Conservation (phyloP, 1,140 invertebrate genomes). For the Eumaeus atala region DNA sequence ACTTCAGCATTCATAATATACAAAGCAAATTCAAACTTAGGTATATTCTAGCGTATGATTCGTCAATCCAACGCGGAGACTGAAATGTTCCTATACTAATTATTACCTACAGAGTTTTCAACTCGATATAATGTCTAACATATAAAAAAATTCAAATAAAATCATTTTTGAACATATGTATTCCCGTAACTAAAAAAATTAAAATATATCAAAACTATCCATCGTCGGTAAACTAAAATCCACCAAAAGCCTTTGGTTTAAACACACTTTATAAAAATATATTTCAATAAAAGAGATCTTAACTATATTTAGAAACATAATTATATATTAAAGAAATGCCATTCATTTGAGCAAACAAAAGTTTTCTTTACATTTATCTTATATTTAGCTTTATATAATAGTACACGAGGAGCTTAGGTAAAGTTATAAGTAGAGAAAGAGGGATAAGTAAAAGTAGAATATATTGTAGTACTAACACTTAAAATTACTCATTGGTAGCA, state of each 20-base stretch:
- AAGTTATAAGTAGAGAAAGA: slow-evolving; percentile 20
- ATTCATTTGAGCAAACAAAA: slow-evolving; percentile 69
- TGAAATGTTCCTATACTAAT: slow-evolving; percentile 34
- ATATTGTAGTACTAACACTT: slow-evolving; percentile 18
- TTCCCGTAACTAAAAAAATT: slow-evolving; percentile 34
- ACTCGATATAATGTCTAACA: slow-evolving; percentile 56
- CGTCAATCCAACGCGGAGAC: slow-evolving; percentile 55
- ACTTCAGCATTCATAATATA: slow-evolving; percentile 52
- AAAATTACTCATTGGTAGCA: slow-evolving; percentile 57
- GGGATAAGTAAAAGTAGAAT: slow-evolving; percentile 20
- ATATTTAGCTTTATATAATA: slow-evolving; percentile 10
- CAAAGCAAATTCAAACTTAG: slow-evolving; percentile 66
- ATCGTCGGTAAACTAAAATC: slow-evolving; percentile 45
- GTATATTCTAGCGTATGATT: slow-evolving; percentile 72
- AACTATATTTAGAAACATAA: slow-evolving; percentile 38
- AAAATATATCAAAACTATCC: slow-evolving; percentile 36
- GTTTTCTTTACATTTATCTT: slow-evolving; percentile 17
- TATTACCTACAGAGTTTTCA: slow-evolving; percentile 51
- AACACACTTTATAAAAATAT: slow-evolving; percentile 19
- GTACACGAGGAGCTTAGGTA: slow-evolving; percentile 16
- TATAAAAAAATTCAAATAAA: slow-evolving; percentile 36
- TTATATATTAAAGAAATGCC: slow-evolving; percentile 64
- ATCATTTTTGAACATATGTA: slow-evolving; percentile 27
- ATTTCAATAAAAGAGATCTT: slow-evolving; percentile 51
- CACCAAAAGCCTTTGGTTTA: slow-evolving; percentile 45